Conservation (phyloP, 2,113 vertebrate species). For the Sigmodon hispidus region DNA sequence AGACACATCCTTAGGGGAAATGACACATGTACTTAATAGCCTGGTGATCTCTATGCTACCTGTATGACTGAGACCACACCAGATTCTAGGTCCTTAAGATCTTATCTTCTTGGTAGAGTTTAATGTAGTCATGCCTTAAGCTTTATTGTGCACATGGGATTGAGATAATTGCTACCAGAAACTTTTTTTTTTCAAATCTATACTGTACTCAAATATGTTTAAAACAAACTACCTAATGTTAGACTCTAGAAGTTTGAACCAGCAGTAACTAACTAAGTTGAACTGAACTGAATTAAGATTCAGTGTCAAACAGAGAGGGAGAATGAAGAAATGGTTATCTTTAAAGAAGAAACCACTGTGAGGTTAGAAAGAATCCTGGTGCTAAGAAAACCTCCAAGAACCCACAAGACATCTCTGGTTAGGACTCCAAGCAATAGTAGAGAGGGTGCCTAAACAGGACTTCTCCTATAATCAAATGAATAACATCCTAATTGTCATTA, state of each 20-base stretch:
- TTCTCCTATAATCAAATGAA: too few species aligned
- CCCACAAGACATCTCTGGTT: too few species aligned
- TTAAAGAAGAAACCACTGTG: too few species aligned
- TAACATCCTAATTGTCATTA: too few species aligned
- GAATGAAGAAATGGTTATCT: too few species aligned
- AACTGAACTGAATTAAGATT: too few species aligned
- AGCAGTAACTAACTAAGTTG: neutral
- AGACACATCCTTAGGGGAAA: neutral
- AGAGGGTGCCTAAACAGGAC: too few species aligned
- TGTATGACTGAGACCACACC: too few species aligned
- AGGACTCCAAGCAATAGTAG: too few species aligned
- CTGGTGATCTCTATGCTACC: neutral
- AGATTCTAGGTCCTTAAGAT: neutral
- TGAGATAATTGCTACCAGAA: neutral
- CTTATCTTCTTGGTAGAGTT: neutral
- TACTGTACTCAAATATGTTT: neutral
- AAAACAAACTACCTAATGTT: neutral
- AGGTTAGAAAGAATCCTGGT: too few species aligned
- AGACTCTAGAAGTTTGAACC: neutral
- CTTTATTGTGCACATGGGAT: neutral
- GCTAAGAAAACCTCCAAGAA: too few species aligned
- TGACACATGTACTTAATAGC: neutral
- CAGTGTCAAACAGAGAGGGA: too few species aligned
- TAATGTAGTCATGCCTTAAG: neutral
- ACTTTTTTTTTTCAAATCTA: neutral